Evolutionary conservation across 92 coral and sea anemone species (phyloP).

Genomic region (Scolanthus callimorphus): DNA sequence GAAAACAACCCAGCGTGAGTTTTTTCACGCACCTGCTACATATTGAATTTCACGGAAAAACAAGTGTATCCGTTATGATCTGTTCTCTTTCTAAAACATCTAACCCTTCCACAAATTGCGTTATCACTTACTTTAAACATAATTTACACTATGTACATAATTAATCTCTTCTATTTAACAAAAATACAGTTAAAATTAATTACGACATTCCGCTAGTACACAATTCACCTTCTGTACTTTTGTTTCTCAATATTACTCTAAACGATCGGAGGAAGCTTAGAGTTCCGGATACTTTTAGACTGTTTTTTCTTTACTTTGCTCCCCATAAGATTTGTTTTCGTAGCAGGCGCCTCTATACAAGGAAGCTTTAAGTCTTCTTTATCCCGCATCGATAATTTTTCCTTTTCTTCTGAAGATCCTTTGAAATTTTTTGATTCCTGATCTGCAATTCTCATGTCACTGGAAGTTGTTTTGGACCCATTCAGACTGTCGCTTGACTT

Average conservation of each 20-base stretch:
- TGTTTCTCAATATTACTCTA: neutral
- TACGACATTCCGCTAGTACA: neutral
- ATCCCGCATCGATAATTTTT: neutral
- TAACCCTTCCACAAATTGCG: no score
- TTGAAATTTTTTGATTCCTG: neutral
- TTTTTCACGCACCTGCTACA: no score
- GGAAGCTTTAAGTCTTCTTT: neutral
- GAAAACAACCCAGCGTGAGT: no score
- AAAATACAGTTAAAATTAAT: neutral
- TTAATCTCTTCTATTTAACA: neutral
- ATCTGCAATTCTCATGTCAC: neutral
- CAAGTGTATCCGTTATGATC: no score
- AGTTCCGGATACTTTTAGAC: neutral
- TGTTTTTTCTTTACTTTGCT: neutral
- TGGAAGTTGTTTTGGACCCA: neutral
- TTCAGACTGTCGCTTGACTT: conserved; percentile 3
- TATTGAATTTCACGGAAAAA: no score
- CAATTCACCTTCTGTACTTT: neutral
- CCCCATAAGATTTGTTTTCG: neutral
- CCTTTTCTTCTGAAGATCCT: neutral
- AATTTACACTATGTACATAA: neutral
- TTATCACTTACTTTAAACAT: no score
- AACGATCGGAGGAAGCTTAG: neutral
- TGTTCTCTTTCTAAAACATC: no score
- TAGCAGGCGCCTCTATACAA: neutral